These are phyloP conservation scores for Anoplophora glabripennis DNA, from an alignment of 1,140 invertebrate species.

Conservation along the genomic window DNA sequence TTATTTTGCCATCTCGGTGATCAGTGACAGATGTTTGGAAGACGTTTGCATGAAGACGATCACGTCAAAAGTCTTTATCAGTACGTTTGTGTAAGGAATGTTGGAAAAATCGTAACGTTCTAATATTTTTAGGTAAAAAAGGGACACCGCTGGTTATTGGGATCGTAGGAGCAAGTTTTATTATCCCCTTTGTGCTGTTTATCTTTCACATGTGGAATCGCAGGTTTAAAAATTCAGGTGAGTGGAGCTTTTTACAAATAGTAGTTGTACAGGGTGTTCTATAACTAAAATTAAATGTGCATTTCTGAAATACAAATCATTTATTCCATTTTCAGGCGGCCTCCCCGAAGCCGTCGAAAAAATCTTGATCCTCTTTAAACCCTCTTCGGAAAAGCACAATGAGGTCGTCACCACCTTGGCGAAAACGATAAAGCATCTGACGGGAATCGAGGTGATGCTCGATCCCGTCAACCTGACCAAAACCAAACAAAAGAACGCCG, in stretches of 20 bases:
- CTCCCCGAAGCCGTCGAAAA: constrained; percentile 10
- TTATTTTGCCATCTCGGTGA: constrained; percentile 30
- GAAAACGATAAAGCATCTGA: constrained; percentile 19
- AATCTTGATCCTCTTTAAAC: constrained; percentile 26
- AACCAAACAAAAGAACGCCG: constrained; percentile 12
- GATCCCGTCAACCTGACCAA: constrained; percentile 13
- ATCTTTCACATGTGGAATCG: constrained; percentile 31
- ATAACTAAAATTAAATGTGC: too few relatives aligned
- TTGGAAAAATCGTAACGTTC: not conserved
- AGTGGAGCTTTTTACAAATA: too few relatives aligned
- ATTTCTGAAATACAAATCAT: too few relatives aligned
- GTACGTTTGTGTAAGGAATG: constrained; percentile 18
- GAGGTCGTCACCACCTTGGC: constrained; percentile 23
- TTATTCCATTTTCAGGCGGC: constrained; percentile 15
- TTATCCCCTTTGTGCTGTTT: constrained; percentile 34
- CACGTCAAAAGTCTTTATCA: constrained; percentile 29
- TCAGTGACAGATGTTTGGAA: constrained; percentile 26
- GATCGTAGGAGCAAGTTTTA: constrained; percentile 37
- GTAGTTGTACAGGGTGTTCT: too few relatives aligned
- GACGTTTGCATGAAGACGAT: constrained; percentile 28
- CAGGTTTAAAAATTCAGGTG: constrained; percentile 18
- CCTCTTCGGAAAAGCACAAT: constrained; percentile 33
- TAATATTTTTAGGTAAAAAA: constrained; percentile 29
- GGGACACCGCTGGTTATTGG: constrained; percentile 34
- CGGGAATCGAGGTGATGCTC: constrained; percentile 16